phyloP scores from a whole-genome alignment of 2,888 invertebrate species.

The Nomada lathburiana region DNA sequence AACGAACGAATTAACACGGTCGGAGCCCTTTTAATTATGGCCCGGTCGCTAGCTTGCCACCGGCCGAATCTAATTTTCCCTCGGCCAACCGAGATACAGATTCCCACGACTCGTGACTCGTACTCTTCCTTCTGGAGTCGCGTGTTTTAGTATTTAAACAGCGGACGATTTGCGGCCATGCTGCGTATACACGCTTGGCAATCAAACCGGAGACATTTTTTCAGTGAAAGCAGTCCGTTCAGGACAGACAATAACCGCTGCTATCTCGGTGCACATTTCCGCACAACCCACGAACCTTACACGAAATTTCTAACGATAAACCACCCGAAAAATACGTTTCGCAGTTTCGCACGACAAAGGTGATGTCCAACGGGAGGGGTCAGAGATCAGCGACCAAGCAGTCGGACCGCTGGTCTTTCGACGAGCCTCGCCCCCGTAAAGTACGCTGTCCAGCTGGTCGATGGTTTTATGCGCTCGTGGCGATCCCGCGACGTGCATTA shows the following conservation, averaged over 20 bases:
- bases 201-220: neutral
- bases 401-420: neutral
- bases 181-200: neutral
- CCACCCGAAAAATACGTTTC: too few relatives aligned
- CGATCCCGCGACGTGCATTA: conserved; percentile 24
- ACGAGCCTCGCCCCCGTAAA: neutral
- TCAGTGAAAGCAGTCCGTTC: neutral
- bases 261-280: too few relatives aligned
- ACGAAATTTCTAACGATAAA: too few relatives aligned
- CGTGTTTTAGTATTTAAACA: neutral
- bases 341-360: neutral
- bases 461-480: neutral
- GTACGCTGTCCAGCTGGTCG: neutral
- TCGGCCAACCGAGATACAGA: conserved; percentile 16
- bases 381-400: neutral
- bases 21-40: conserved; percentile 65
- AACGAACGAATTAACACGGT: conserved; percentile 68
- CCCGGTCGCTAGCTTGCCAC: conserved; percentile 28
- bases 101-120: conserved; percentile 32
- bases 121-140: too few relatives aligned
- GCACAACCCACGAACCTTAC: too few relatives aligned
- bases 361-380: neutral
- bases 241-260: too few relatives aligned
- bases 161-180: neutral
- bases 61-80: conserved; percentile 50